phyloP scores from a whole-genome alignment of 2,888 invertebrate genomes.

The Oxyteleia sp. region DNA sequence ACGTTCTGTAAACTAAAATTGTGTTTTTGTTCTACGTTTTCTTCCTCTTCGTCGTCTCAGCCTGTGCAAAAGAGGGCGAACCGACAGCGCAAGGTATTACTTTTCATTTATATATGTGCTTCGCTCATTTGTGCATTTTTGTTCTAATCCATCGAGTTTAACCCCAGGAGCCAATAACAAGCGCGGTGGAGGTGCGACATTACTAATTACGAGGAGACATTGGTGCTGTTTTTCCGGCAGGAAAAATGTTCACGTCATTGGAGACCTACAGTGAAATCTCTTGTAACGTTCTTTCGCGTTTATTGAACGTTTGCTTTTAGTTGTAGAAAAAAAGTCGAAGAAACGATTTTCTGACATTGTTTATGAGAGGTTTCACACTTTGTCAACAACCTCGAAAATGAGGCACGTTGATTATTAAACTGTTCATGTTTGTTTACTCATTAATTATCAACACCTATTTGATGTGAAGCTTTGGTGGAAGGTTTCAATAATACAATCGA shows the following conservation, averaged over 20 bases:
- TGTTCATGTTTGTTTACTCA: no score
- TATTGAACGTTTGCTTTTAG: no score
- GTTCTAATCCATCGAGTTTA: constrained; percentile 3
- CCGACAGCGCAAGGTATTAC: constrained; percentile 85
- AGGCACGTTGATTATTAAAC: no score
- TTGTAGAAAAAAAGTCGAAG: no score
- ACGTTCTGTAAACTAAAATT: constrained; percentile 84
- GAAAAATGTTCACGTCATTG: background rate
- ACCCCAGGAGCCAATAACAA: constrained; percentile 50
- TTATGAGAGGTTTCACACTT: no score
- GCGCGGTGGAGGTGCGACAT: constrained; percentile 45
- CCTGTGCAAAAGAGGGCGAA: constrained; percentile 84
- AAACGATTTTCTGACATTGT: no score
- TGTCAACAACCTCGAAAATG: no score
- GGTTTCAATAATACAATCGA: no score
- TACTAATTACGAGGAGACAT: constrained; percentile 48
- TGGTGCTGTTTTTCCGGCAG: background rate
- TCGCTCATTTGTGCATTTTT: constrained; percentile 41
- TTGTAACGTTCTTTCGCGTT: no score
- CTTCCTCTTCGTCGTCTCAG: constrained; percentile 80
- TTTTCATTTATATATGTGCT: constrained; percentile 77
- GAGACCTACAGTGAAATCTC: constrained; percentile 82
- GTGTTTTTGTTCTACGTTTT: constrained; percentile 84
- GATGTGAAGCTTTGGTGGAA: no score
- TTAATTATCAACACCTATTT: no score